Percentiles rank a stretch among this genome's conserved stretches.
These are phyloP conservation scores for Nephrotoma guestfalica DNA, from an alignment of 2,888 invertebrate genomes.

Conservation along the genomic window DNA sequence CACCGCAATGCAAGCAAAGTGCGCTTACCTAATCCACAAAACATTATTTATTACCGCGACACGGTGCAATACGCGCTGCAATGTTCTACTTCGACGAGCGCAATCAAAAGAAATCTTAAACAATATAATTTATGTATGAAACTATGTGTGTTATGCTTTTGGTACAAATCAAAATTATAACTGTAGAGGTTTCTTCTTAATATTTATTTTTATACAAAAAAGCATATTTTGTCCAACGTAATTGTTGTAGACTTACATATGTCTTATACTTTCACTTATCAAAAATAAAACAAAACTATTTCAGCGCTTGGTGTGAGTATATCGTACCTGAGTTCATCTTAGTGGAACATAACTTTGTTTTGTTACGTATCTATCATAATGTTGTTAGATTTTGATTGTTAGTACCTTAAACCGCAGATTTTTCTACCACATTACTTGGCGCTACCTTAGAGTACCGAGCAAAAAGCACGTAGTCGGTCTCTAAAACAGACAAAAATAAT, in stretches of 20 bases:
- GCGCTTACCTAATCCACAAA: neutral
- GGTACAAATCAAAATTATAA: neutral
- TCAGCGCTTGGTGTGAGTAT: neutral
- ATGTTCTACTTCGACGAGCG: neutral
- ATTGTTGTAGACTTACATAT: neutral
- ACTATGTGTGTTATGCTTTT: neutral
- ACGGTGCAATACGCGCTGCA: neutral
- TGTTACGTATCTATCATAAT: neutral
- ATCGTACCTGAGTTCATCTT: neutral
- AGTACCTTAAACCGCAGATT: neutral
- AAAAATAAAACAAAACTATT: neutral
- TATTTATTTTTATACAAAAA: neutral
- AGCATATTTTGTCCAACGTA: neutral
- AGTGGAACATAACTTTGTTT: neutral
- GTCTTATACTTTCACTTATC: neutral
- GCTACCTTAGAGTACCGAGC: neutral
- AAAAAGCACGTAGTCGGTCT: neutral
- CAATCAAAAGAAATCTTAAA: neutral
- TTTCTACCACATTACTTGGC: neutral
- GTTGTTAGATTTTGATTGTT: neutral
- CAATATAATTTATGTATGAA: neutral
- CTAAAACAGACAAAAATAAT: neutral
- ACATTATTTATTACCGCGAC: neutral
- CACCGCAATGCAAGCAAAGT: neutral
- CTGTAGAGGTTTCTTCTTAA: neutral